Evolutionary conservation across 2,888 invertebrate species (phyloP).

Genomic region (Ctena decussata): DNA sequence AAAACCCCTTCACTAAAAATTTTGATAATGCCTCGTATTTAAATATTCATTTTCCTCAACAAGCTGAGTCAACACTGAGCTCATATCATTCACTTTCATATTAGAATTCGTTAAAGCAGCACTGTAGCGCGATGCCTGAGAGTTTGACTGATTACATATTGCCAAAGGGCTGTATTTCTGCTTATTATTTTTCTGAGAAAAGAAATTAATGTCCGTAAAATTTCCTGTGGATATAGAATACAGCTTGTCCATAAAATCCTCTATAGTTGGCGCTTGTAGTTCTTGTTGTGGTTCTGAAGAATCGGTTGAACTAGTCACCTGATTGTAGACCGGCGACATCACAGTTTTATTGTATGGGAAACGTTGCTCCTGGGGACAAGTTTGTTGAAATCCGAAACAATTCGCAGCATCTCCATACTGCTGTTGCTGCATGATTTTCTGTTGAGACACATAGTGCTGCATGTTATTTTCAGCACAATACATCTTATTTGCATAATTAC

Average conservation of each 20-base stretch:
- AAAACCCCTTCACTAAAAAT: too few species aligned
- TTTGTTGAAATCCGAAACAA: constrained; percentile 50
- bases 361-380: constrained; percentile 62
- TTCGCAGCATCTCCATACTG: constrained; percentile 57
- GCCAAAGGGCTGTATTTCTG: constrained; percentile 76
- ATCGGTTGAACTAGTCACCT: constrained; percentile 87
- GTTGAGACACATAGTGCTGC: constrained; percentile 52
- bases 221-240: constrained; percentile 84
- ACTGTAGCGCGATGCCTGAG: constrained; percentile 82
- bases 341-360: constrained; percentile 77
- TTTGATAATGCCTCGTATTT: constrained; percentile 90
- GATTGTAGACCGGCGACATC: constrained; percentile 85
- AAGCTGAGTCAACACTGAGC: constrained; percentile 95
- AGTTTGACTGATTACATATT: constrained; percentile 74
- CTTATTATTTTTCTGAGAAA: constrained; percentile 83
- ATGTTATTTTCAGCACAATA: constrained; percentile 39
- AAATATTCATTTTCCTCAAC: constrained; percentile 97
- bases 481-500: constrained; percentile 52
- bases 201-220: constrained; percentile 84
- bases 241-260: constrained; percentile 84
- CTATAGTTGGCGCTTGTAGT: constrained; percentile 79
- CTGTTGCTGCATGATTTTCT: constrained; percentile 50
- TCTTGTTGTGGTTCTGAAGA: constrained; percentile 65
- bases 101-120: constrained; percentile 88
- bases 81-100: constrained; percentile 98